Evolutionary conservation across 1,140 invertebrate genomes (phyloP).

Genomic region (Philopotamus ludificatus): DNA sequence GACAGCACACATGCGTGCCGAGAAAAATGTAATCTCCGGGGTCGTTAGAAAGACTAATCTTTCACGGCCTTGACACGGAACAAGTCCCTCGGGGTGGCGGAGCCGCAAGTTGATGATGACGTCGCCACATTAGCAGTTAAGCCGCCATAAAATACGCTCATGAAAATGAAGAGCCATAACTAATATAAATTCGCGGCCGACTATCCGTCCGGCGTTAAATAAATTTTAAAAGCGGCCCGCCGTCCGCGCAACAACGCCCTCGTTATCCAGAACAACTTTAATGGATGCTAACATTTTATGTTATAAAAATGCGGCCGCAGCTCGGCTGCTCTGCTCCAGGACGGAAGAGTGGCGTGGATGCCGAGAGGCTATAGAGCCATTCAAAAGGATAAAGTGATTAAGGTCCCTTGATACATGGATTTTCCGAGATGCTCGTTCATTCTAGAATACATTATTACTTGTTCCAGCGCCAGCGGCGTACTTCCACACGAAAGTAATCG

Average conservation of each 20-base stretch:
- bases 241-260: too few species aligned
- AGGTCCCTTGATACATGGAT: conserved; percentile 8
- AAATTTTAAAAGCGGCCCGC: too few species aligned
- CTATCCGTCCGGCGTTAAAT: too few species aligned
- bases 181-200: too few species aligned
- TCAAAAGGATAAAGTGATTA: conserved; percentile 9
- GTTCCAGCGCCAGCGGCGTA: background rate
- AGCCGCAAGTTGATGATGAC: background rate
- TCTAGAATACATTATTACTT: conserved; percentile 1
- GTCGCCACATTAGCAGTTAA: too few species aligned
- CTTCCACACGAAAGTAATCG: background rate
- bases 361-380: background rate
- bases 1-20: background rate
- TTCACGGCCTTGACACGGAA: conserved; percentile 6
- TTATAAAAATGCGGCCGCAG: background rate
- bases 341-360: background rate
- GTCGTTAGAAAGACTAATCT: conserved; percentile 21
- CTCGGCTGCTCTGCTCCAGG: background rate
- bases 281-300: background rate
- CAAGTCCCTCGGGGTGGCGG: background rate
- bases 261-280: too few species aligned
- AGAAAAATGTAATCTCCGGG: conserved; percentile 10
- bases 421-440: conserved; percentile 4
- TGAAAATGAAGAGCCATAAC: too few species aligned
- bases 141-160: too few species aligned